phyloP scores from a whole-genome alignment of 2,888 invertebrate species.

The Stenodema calcarata region DNA sequence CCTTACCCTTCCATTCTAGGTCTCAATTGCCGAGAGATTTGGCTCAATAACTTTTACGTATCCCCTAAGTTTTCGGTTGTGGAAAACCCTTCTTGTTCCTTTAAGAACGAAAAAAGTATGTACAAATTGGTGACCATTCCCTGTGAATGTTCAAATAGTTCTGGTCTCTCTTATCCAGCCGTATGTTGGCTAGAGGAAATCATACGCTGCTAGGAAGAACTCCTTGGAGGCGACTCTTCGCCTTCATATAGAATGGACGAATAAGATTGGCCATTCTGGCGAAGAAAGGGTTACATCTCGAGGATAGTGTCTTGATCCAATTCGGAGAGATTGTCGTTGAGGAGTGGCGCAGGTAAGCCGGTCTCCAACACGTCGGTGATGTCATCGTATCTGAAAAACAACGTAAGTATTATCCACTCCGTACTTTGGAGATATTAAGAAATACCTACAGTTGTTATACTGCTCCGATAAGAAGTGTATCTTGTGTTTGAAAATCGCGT shows the following conservation, averaged over 20 bases:
- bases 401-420: not conserved
- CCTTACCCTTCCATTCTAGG: no score
- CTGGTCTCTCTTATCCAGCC: not conserved
- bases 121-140: not conserved
- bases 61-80: not conserved
- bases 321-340: constrained; percentile 55
- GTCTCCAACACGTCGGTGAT: constrained; percentile 57
- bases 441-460: no score
- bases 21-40: no score
- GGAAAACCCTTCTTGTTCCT: no score
- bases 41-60: not conserved
- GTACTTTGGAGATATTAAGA: no score
- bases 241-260: not conserved
- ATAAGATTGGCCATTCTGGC: not conserved
- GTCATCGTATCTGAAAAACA: constrained; percentile 56
- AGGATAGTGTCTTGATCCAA: constrained; percentile 57
- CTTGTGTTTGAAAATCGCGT: no score
- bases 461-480: no score
- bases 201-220: not conserved
- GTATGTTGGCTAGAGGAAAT: not conserved
- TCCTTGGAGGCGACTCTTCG: not conserved
- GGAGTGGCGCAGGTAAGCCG: constrained; percentile 55
- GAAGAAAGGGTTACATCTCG: constrained; percentile 52
- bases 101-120: not conserved
- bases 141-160: not conserved